These are phyloP conservation scores for Lanistes nyassanus DNA, from an alignment of 1,140 invertebrate genomes.

Conservation along the genomic window DNA sequence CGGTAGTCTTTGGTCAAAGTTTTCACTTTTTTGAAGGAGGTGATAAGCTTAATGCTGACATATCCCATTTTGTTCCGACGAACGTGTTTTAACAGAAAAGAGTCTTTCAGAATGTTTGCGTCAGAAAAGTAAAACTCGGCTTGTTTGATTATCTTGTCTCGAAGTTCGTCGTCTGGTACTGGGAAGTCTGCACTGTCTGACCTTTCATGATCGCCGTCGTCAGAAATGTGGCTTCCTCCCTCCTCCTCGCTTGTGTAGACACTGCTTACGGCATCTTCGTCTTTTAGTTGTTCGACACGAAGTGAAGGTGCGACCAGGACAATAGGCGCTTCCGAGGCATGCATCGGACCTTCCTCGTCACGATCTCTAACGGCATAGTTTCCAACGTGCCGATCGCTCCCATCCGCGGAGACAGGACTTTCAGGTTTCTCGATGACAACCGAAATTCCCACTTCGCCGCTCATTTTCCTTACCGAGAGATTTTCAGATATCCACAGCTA, in stretches of 20 bases:
- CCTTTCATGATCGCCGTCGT: constrained; percentile 48
- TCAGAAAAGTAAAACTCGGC: constrained; percentile 90
- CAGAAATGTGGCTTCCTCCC: constrained; percentile 42
- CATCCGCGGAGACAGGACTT: constrained; percentile 37
- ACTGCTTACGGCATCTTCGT: constrained; percentile 42
- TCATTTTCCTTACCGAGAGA: constrained; percentile 31
- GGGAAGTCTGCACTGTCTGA: constrained; percentile 49
- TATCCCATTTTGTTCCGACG: constrained; percentile 93
- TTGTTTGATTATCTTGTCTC: constrained; percentile 61
- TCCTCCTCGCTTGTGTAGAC: constrained; percentile 59
- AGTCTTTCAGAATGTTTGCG: constrained; percentile 93
- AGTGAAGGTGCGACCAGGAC: constrained; percentile 35
- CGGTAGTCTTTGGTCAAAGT: constrained; percentile 90
- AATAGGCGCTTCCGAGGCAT: constrained; percentile 35
- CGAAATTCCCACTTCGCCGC: constrained; percentile 24
- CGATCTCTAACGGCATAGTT: constrained; percentile 37
- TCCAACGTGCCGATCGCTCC: constrained; percentile 33
- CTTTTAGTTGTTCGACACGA: constrained; percentile 56
- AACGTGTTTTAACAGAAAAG: constrained; percentile 94
- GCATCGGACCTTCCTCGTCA: constrained; percentile 45
- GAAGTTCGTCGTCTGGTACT: constrained; percentile 58
- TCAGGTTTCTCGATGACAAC: constrained; percentile 26
- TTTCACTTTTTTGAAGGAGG: constrained; percentile 82
- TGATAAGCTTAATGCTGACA: constrained; percentile 92
- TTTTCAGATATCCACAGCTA: constrained; percentile 21